Base-by-base conservation (phyloP, 2,888 invertebrate genomes). In the Leptothorax acervorum region DNA sequence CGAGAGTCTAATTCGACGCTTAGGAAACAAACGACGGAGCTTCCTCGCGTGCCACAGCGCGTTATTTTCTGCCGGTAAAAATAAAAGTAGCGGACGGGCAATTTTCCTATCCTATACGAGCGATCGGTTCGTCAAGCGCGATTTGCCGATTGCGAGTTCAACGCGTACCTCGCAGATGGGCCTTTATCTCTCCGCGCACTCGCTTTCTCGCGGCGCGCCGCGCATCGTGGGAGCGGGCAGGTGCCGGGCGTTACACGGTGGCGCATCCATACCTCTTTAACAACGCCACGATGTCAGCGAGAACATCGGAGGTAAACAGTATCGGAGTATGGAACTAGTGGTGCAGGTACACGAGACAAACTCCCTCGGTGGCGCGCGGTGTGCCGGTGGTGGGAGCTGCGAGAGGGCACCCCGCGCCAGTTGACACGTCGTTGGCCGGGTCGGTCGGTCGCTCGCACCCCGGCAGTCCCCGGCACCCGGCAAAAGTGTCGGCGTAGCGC, bases 381-480 rank as follows among this genome's bases (percentile, higher is more conserved):
- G 48, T 73, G 71, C 82, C 45, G 39, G 9, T 71, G 81, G 82
- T 76, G 83, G 87, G 81, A 83, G 79, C 83, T 63, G 83, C 75
- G 85, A 60, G 48, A 86, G 84, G 91, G 90, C 88, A 88, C 88
- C 90, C 83, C 76, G 92, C 88, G 90, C 90, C 87, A 90, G 92
- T 93, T 93, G 93, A 92, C 92, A 93, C 92, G 92, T 93, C 92
- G 93, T 93, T 93, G 92, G 90, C 92, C 91, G 88, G 92, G 92
- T 92, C 92, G 92, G 92, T 92, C 92, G 92, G 35, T 35, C 35
- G 35, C 6, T 35, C 6, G 35, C 35, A 35, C 35, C 35, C 23
- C 23, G 23, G 23, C 23, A 23, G 23, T 23, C 23, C 23, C 90
- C 89, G 90, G 92, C 90, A 91, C 92, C 89, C 89, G 89, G 91